These are phyloP conservation scores for Macropus fuliginosus DNA, from an alignment of 2,797 vertebrate species.

Conservation along the genomic window DNA sequence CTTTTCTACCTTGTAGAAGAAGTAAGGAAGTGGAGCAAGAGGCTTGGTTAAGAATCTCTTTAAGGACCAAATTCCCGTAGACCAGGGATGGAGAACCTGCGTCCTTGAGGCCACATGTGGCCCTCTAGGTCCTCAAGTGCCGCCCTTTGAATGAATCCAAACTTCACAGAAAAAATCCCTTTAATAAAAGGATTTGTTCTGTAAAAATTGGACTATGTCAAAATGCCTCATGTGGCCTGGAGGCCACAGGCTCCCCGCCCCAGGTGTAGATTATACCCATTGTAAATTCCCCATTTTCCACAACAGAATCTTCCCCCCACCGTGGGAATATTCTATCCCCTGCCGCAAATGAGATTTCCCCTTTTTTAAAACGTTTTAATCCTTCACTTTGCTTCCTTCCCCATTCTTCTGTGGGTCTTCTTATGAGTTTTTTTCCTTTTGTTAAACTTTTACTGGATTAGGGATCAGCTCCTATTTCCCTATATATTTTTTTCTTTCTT, in stretches of 20 bases:
- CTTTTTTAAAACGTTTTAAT: neutral
- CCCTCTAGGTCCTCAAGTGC: too few species aligned
- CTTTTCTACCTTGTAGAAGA: neutral
- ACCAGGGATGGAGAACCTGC: too few species aligned
- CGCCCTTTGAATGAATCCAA: too few species aligned
- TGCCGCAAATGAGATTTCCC: neutral
- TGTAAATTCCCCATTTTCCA: neutral
- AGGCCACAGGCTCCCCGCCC: too few species aligned
- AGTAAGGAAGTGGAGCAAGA: neutral
- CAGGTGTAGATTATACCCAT: neutral
- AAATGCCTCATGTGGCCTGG: too few species aligned
- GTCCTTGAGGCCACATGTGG: too few species aligned
- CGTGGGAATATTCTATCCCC: neutral
- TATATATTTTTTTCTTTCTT: neutral
- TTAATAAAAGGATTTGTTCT: too few species aligned
- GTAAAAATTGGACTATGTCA: too few species aligned
- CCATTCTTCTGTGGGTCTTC: neutral
- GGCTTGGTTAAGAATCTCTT: neutral
- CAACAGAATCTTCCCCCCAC: neutral
- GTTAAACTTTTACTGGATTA: neutral
- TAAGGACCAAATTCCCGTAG: neutral
- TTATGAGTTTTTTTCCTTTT: neutral
- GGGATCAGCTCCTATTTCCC: neutral
- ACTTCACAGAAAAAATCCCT: too few species aligned
- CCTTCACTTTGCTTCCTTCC: neutral